Evolutionary conservation across 1,140 invertebrate genomes (phyloP).

Genomic region (Pachyrhynchus sulphureomaculatus): DNA sequence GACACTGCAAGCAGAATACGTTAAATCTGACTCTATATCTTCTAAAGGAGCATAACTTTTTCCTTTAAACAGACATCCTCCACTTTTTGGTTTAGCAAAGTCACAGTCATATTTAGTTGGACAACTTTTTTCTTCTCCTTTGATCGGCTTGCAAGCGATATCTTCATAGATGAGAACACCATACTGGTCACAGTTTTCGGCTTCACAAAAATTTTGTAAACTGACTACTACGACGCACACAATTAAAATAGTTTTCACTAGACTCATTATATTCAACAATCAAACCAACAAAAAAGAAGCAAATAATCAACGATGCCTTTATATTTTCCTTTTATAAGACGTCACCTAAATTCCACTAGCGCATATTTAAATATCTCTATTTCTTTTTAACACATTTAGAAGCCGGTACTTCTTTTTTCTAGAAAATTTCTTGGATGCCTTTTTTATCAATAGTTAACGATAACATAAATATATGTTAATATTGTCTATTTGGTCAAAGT

Average conservation of each 20-base stretch:
- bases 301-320: too few species aligned
- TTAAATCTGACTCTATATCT: conserved; percentile 13
- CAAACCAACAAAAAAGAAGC: too few species aligned
- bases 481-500: too few species aligned
- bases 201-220: background rate
- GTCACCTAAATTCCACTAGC: too few species aligned
- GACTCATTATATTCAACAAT: too few species aligned
- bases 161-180: conserved; percentile 36
- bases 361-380: too few species aligned
- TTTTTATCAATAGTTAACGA: too few species aligned
- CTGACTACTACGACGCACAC: background rate
- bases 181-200: conserved; percentile 28
- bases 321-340: too few species aligned
- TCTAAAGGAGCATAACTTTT: background rate
- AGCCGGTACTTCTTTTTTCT: too few species aligned
- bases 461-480: too few species aligned
- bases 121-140: conserved; percentile 5
- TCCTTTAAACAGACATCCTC: conserved; percentile 27
- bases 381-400: too few species aligned
- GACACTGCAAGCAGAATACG: conserved; percentile 20
- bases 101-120: conserved; percentile 26
- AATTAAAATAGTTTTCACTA: background rate
- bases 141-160: conserved; percentile 27
- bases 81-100: conserved; percentile 1
- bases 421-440: too few species aligned